A percentile compares a stretch with the other conserved stretches of the same genome.
phyloP scores from a whole-genome alignment of 2,888 invertebrate genomes.

The Urechis unicinctus region DNA sequence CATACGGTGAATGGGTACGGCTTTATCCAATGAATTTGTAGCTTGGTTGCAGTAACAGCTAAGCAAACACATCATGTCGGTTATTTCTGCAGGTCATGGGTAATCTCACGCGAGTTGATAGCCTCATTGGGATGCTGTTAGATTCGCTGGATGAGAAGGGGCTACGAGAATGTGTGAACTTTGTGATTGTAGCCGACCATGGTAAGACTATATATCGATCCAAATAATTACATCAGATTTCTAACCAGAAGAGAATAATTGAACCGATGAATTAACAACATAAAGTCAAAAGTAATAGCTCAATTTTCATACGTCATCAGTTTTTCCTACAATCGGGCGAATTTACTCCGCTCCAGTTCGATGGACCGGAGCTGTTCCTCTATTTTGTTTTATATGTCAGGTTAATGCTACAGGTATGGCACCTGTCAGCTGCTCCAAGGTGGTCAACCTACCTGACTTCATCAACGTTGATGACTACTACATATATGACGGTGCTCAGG shows the following conservation, averaged over 20 bases:
- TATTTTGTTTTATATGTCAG: no score
- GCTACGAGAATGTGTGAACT: constrained; percentile 38
- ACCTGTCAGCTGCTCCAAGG: constrained; percentile 3
- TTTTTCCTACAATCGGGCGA: no score
- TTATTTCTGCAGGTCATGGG: constrained; percentile 43
- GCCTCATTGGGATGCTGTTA: constrained; percentile 30
- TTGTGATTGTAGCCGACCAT: constrained; percentile 40
- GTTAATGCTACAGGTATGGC: constrained; percentile 39
- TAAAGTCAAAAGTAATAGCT: no score
- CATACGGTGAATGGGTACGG: no score
- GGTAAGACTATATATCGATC: constrained; percentile 23
- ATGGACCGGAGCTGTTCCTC: no score
- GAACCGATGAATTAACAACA: no score
- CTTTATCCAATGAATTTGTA: no score
- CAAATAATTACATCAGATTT: background rate
- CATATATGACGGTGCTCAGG: constrained; percentile 28
- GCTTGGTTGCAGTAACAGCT: no score
- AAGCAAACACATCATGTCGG: no score
- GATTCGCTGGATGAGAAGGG: constrained; percentile 27
- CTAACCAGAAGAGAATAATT: no score
- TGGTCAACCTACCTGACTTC: background rate
- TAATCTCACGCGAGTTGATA: constrained; percentile 36
- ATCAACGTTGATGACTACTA: constrained; percentile 24
- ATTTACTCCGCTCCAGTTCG: no score
- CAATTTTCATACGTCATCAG: no score